Conservation (phyloP, 2,113 vertebrate species). For the Tyrannus savana region DNA sequence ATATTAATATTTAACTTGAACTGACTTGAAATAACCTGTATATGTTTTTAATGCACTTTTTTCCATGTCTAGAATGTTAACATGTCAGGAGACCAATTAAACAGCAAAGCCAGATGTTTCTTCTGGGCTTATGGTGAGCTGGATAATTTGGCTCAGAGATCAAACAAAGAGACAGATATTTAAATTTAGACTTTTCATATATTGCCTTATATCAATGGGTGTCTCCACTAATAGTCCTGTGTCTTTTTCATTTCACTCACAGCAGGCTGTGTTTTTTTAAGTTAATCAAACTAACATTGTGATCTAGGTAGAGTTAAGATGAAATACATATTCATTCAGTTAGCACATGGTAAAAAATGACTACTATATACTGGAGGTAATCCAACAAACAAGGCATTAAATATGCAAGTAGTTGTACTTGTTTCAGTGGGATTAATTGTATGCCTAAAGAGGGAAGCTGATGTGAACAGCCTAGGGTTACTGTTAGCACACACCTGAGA, state of each 20-base stretch:
- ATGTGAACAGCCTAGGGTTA: not conserved
- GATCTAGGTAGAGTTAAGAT: not conserved
- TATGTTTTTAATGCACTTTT: not conserved
- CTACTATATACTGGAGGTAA: not conserved
- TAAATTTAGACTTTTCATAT: not conserved
- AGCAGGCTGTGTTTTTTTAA: not conserved
- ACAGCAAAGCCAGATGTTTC: not conserved
- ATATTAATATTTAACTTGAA: not conserved
- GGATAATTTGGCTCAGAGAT: not conserved
- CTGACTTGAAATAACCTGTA: not conserved
- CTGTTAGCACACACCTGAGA: not conserved
- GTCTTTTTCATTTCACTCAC: not conserved
- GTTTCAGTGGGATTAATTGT: not conserved
- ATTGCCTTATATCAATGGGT: not conserved
- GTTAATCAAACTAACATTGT: not conserved
- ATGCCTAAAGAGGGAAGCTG: not conserved
- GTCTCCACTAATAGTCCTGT: not conserved
- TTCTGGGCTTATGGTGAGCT: not conserved
- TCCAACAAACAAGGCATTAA: not conserved
- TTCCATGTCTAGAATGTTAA: not conserved
- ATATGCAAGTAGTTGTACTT: not conserved
- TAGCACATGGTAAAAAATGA: not conserved
- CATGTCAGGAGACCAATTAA: not conserved
- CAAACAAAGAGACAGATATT: not conserved
- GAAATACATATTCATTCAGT: not conserved